Base-by-base conservation (phyloP, 1,140 invertebrate genomes). In the Lordiphosa mommai region DNA sequence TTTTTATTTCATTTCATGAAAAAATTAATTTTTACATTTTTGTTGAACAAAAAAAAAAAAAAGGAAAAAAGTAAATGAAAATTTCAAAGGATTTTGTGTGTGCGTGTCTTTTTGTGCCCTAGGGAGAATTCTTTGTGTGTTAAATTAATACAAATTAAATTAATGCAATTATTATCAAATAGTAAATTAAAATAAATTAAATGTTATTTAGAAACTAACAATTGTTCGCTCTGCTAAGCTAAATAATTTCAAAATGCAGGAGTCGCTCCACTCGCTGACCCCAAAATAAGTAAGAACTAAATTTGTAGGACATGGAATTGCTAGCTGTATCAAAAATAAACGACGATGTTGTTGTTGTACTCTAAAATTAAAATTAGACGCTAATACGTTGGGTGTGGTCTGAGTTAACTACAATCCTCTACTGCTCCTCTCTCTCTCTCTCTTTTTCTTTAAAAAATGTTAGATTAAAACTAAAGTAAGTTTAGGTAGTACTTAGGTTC, bases 1-100 rank as follows among this genome's bases (percentile, higher is more conserved):
- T 53, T 82, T 86, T 86, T 77, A 86, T 72, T 86, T 86, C 82
- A 86, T 86, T 86, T 77, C 8, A 86, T 87, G 84, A 87, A 87
- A 74, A 57, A 76, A 72, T 60, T 49, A 65, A 50, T 38, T 33
- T 49, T 23, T 43, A 43, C 13, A 46, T 64, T 86, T 73, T 86
- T 80, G 82, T 76, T 76, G 61, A 80, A 86, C 71, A 86, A 86
- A 73, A 79, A 71, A 74, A 71, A 27, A 33, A 14, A 71, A n/a
- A 44, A 41, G 36, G 27, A 13, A 66, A 52, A 47, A 59, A 36
- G 48, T 20, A 58, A 51, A 64, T 46, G 13, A 49, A 43, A 47
- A 40, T 57, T 53, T 47, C 16, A 38, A 30, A 30, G 3, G 12
- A 30, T 29, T 46, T 17, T n/a, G 23, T 63, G 36, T 56, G 10